phyloP scores from a whole-genome alignment of 2,888 invertebrate species.

The Rotaria sp. region DNA sequence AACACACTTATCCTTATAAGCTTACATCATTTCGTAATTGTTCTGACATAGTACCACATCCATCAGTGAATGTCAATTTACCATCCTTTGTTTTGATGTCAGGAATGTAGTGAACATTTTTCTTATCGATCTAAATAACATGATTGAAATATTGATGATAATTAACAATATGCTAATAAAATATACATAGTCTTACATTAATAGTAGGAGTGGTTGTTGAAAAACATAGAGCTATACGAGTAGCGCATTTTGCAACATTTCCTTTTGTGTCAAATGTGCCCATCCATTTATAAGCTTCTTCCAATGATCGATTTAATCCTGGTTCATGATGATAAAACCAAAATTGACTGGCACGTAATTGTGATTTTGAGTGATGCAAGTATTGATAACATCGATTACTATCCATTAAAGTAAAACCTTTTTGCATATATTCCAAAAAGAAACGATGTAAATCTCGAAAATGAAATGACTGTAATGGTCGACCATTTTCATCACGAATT shows the following conservation, averaged over 20 bases:
- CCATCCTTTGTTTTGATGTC: not conserved
- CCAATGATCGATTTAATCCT: not conserved
- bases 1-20: too few relatives aligned
- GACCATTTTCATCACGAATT: not conserved
- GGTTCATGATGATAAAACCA: constrained; percentile 13
- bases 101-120: too few relatives aligned
- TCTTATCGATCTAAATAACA: too few relatives aligned
- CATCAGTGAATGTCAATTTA: not conserved
- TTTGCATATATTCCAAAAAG: not conserved
- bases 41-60: not conserved
- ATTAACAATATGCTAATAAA: too few relatives aligned
- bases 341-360: not conserved
- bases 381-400: not conserved
- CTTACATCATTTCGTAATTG: not conserved
- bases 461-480: too few relatives aligned
- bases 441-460: not conserved
- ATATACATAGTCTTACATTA: too few relatives aligned
- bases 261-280: not conserved
- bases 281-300: not conserved
- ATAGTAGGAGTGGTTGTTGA: not conserved
- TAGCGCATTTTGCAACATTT: not conserved
- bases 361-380: constrained; percentile 16
- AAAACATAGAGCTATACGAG: not conserved
- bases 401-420: not conserved
- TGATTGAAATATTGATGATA: too few relatives aligned